phyloP scores from a whole-genome alignment of 2,113 vertebrate species.

The Sinocyclocheilus anshuiensis region DNA sequence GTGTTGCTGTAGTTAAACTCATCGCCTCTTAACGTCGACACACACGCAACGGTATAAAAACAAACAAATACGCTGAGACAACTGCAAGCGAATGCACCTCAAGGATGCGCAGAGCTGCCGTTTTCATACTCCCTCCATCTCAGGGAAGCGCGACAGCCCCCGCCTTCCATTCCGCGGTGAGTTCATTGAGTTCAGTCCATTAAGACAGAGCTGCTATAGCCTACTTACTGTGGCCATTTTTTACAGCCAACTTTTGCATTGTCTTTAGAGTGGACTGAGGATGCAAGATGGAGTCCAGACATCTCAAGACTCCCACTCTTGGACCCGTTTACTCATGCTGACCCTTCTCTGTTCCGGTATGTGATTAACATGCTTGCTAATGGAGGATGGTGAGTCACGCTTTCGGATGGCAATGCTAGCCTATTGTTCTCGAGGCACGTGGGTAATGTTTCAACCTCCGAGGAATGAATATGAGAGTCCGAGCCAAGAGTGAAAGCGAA shows the following conservation, averaged over 20 bases:
- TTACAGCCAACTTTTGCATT: not conserved
- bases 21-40: not conserved
- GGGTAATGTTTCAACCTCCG: constrained; percentile 37
- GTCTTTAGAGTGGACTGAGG: not conserved
- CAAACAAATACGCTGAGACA: not conserved
- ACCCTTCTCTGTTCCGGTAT: constrained; percentile 18
- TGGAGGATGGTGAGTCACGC: constrained; percentile 43
- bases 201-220: constrained; percentile 16
- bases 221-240: constrained; percentile 44
- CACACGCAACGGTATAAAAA: not conserved
- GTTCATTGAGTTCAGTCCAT: constrained; percentile 47
- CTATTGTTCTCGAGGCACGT: constrained; percentile 47
- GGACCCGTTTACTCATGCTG: constrained; percentile 9
- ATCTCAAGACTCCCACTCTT: constrained; percentile 4
- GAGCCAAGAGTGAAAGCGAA: constrained; percentile 42
- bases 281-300: constrained; percentile 37
- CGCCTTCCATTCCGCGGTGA: constrained; percentile 11
- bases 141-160: constrained; percentile 39
- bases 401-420: not conserved
- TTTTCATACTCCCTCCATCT: constrained; percentile 33
- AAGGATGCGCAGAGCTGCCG: constrained; percentile 9
- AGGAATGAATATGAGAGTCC: not conserved
- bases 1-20: not conserved
- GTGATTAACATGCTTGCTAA: constrained; percentile 37
- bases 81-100: constrained; percentile 23